These are phyloP conservation scores for Caenorhabditis elegans DNA, from an alignment of 1,140 invertebrate species.

Conservation along the genomic window DNA sequence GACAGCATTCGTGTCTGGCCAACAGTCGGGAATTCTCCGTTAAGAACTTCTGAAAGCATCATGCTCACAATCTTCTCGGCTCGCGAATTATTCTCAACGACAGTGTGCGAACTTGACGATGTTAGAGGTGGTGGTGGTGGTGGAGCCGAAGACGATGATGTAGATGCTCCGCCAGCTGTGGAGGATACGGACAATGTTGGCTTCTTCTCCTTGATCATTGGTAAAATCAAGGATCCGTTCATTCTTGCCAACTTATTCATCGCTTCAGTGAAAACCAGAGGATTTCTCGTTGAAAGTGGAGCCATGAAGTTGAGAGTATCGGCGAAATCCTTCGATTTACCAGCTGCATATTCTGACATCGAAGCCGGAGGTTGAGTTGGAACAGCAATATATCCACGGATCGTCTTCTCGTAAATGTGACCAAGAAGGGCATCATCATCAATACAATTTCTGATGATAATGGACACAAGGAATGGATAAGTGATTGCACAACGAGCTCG, in stretches of 20 bases:
- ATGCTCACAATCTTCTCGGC: not conserved
- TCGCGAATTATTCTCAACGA: not conserved
- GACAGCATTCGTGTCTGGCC: not conserved
- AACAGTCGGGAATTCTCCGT: not conserved
- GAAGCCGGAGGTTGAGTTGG: not conserved
- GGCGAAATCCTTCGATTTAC: not conserved
- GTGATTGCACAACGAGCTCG: not conserved
- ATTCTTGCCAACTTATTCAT: slow-evolving; percentile 3
- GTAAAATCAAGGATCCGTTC: not conserved
- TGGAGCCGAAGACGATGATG: not conserved
- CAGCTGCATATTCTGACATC: not conserved
- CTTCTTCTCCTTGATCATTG: slow-evolving; percentile 66
- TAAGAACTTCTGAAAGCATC: not conserved
- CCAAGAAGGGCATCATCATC: slow-evolving; percentile 78
- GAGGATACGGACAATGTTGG: slow-evolving; percentile 18
- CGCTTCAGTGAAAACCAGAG: slow-evolving; percentile 56
- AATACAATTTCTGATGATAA: slow-evolving; percentile 80
- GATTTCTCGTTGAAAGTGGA: not conserved
- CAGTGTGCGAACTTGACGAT: not conserved
- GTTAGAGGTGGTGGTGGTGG: not conserved
- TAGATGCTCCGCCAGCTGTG: not conserved
- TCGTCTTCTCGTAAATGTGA: slow-evolving; percentile 79
- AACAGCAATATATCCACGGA: slow-evolving; percentile 1
- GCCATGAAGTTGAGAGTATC: not conserved
- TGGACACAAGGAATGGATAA: slow-evolving; percentile 72